Conservation (phyloP, 2,113 vertebrate genomes). For the Mobula birostris region DNA sequence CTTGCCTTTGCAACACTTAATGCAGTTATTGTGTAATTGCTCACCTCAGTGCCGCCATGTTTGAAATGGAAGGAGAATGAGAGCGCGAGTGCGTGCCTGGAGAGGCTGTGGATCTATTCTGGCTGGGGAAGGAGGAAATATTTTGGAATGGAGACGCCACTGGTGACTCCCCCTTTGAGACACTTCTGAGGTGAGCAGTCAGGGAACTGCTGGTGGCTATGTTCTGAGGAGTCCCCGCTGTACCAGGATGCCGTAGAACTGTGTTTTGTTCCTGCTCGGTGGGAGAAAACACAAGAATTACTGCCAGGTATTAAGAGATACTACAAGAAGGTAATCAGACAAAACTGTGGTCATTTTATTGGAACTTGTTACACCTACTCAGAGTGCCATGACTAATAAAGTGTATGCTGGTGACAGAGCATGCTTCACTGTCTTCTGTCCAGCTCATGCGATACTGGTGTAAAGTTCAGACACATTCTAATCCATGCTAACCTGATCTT, state of each 20-base stretch:
- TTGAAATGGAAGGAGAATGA: constrained; percentile 81
- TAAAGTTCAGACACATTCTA: too few species aligned
- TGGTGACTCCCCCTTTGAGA: constrained; percentile 78
- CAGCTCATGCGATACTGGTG: too few species aligned
- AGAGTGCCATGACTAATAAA: neutral
- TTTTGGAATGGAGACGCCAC: constrained; percentile 80
- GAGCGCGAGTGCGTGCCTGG: constrained; percentile 76
- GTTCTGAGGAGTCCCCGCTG: constrained; percentile 60
- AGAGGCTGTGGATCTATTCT: constrained; percentile 70
- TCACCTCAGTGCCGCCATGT: constrained; percentile 90
- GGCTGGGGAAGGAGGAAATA: constrained; percentile 74
- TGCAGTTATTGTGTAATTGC: neutral
- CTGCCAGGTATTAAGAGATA: neutral
- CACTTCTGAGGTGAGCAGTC: constrained; percentile 71
- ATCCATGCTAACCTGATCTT: neutral
- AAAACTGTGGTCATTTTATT: neutral
- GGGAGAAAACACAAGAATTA: neutral
- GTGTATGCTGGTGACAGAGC: neutral
- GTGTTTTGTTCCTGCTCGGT: constrained; percentile 69
- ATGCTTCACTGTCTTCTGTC: neutral
- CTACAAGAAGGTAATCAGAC: too few species aligned
- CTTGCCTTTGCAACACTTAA: neutral
- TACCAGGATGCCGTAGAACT: constrained; percentile 74
- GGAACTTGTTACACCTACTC: neutral
- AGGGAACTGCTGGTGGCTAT: constrained; percentile 66